Evolutionary conservation across 2,888 invertebrate species (phyloP), one percentile per base, ranked within the genome.

Genomic region (Onchidella celtica): DNA sequence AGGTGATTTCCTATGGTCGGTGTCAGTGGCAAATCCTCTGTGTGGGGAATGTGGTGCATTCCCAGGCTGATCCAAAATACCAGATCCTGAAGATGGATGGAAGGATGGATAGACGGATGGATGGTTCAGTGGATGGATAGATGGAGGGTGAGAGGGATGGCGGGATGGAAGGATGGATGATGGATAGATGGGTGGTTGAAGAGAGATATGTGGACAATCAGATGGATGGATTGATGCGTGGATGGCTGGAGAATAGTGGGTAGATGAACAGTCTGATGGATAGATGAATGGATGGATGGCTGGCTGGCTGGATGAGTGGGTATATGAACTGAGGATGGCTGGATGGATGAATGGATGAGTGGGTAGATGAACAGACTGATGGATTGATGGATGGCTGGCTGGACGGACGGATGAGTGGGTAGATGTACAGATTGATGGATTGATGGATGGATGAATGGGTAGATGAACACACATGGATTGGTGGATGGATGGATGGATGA

Each of bases 51-150:
- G 83, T 91, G 92, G 63, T 89, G 88, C 4, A 88, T 87, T 6
- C 92, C 92, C 11, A 91, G 79, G 0, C 91, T 91, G 36, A 92
- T 86, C 92, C 92, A 92, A 4, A 90, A 86, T 36, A 92, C 90
- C 70, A 92, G 84, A 78, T 92, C 92, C 92, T 92, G 55, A 38
- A 1, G 11, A 73, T 47, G 47, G 47, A 47, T 47, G 47, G 47
- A 47, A 11, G 47, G 47, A 47, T 47, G 47, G 47, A 47, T 47
- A 17, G 47, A 47, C 17, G 17, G 47, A 47, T 47, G 17, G 47
- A 47, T 47, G 17, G 47, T 6, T 47, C 6, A 17, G 17, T 47
- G 17, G 47, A 47, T 47, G 17, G 47, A 47, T 47, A 47, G 47
- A 47, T 47, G 17, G 47, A 47, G 6, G 17, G 47, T 11, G 6